Evolutionary conservation across 2,797 vertebrate species (phyloP).

Genomic region (Melanotaenia boesemani): DNA sequence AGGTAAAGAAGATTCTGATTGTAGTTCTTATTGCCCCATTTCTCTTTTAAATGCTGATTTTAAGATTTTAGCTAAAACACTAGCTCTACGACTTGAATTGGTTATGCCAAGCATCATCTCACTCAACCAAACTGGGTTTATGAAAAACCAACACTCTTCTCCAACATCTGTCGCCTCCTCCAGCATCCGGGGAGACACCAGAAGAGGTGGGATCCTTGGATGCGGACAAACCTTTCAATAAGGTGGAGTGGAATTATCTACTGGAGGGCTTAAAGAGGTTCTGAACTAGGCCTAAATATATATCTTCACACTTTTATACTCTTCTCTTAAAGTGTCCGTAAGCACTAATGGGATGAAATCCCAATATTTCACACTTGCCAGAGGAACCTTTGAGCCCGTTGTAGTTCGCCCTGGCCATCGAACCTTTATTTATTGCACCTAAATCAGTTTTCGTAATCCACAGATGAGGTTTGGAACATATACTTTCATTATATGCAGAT

Average conservation of each 20-base stretch:
- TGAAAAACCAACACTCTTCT: slow-evolving; percentile 10
- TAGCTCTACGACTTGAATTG: not conserved
- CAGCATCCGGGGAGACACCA: not conserved
- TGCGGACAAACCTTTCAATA: not conserved
- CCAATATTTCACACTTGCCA: not conserved
- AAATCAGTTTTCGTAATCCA: not conserved
- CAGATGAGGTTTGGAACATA: not conserved
- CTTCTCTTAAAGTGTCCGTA: not conserved
- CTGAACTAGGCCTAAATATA: not conserved
- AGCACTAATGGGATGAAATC: not conserved
- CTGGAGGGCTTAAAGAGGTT: not conserved
- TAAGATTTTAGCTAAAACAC: not conserved
- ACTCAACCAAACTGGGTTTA: not conserved
- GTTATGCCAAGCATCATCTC: not conserved
- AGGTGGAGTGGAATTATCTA: not conserved
- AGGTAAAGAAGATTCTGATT: not conserved
- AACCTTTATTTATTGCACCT: not conserved
- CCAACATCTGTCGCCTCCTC: not conserved
- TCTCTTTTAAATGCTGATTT: not conserved
- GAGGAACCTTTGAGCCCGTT: not conserved
- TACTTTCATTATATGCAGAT: not conserved
- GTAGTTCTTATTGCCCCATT: not conserved
- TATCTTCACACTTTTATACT: not conserved
- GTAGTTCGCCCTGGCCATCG: not conserved
- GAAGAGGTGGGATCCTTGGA: slow-evolving; percentile 4